Evolutionary conservation across 2,113 vertebrate genomes (phyloP).

Genomic region (Tangachromis dhanisi): DNA sequence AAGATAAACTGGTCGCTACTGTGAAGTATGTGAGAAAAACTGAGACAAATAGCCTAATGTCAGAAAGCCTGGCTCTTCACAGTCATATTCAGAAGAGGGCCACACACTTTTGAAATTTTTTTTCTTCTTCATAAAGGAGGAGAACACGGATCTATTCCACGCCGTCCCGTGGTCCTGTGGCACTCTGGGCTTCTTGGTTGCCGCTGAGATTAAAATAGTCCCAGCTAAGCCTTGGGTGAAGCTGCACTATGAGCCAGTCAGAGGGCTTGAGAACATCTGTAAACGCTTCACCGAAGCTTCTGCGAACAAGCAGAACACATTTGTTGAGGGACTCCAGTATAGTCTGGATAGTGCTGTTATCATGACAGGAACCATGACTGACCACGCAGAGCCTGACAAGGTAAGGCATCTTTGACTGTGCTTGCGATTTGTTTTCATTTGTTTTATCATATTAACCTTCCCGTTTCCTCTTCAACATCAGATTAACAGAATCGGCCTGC

Average conservation of each 20-base stretch:
- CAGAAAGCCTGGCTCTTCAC: background rate
- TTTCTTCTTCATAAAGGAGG: constrained; percentile 50
- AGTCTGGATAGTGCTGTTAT: constrained; percentile 86
- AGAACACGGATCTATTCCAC: constrained; percentile 95
- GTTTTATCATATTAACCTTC: background rate
- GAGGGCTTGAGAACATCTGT: constrained; percentile 85
- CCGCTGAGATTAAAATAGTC: constrained; percentile 92
- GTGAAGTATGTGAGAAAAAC: background rate
- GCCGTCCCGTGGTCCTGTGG: constrained; percentile 98
- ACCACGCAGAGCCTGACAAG: constrained; percentile 82
- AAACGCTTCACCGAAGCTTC: constrained; percentile 82
- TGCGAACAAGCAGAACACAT: constrained; percentile 81
- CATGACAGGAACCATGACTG: constrained; percentile 91
- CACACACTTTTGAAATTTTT: background rate
- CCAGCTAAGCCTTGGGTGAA: constrained; percentile 86
- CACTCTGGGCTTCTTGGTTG: constrained; percentile 95
- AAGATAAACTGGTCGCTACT: background rate
- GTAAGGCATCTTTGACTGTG: constrained; percentile 51
- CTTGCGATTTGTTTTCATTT: background rate
- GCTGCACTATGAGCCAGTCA: constrained; percentile 82
- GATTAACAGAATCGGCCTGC: constrained; percentile 89
- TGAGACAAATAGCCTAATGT: background rate
- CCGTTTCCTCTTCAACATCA: constrained; percentile 29
- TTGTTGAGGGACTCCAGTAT: constrained; percentile 92
- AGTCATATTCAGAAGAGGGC: background rate